Conservation (phyloP, 2,797 vertebrate genomes). For the Pangasius krempfi region DNA sequence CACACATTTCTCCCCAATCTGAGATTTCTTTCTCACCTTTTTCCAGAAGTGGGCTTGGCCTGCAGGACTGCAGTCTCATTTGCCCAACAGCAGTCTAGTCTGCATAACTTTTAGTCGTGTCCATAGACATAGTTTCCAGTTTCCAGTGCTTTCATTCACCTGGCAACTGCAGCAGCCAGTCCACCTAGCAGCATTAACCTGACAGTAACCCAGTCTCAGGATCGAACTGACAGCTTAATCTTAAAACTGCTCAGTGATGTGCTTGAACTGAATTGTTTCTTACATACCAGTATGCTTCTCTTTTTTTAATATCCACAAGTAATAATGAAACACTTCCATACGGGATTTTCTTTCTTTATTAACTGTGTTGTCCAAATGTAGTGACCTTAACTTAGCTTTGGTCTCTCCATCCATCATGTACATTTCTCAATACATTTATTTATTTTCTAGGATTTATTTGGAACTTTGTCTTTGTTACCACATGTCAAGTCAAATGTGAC, state of each 20-base stretch:
- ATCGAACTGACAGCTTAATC: background rate
- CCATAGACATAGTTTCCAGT: background rate
- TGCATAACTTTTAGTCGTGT: background rate
- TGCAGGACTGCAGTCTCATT: background rate
- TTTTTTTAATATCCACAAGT: background rate
- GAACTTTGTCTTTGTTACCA: background rate
- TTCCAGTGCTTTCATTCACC: background rate
- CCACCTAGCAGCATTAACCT: background rate
- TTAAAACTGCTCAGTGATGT: background rate
- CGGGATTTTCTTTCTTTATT: background rate
- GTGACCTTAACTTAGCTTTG: background rate
- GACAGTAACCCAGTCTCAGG: background rate
- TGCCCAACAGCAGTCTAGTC: background rate
- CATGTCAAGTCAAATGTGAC: slow-evolving; percentile 20
- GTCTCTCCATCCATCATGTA: background rate
- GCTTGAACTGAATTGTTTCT: background rate
- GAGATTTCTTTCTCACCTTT: too few relatives aligned
- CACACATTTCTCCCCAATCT: too few relatives aligned
- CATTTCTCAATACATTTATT: background rate
- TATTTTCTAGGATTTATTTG: background rate
- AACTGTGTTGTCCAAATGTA: background rate
- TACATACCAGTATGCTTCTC: background rate
- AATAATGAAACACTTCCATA: background rate
- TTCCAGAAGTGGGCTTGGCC: too few relatives aligned
- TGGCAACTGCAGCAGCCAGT: background rate